phyloP scores from a whole-genome alignment of 2,113 vertebrate genomes.

The Limanda limanda region DNA sequence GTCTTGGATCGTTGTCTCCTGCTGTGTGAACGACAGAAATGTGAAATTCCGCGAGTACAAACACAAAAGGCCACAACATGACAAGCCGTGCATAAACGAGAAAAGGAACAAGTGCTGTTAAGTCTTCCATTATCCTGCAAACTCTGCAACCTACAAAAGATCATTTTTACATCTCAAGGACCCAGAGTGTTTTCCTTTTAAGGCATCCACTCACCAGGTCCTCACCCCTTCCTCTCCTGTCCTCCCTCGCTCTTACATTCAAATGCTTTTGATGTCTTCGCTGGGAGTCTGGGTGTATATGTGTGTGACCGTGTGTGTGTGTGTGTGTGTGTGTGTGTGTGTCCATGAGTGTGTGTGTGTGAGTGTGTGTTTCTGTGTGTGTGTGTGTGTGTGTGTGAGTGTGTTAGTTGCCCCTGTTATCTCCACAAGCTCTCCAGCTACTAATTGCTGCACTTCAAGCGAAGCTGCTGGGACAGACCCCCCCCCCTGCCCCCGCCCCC shows the following conservation, averaged over 20 bases:
- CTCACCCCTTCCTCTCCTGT: slow-evolving; percentile 29
- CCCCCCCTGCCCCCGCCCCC: slow-evolving; percentile 9
- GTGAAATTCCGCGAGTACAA: slow-evolving; percentile 40
- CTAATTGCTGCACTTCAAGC: slow-evolving; percentile 50
- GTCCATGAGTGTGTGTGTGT: no score
- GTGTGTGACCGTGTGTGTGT: not conserved
- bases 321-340: no score
- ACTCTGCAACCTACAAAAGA: slow-evolving; percentile 26
- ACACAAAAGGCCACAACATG: slow-evolving; percentile 32
- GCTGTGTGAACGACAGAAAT: slow-evolving; percentile 40
- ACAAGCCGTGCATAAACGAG: slow-evolving; percentile 18
- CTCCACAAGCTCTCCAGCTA: slow-evolving; percentile 49
- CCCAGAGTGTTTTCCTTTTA: slow-evolving; percentile 47
- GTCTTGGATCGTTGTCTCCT: slow-evolving; percentile 2
- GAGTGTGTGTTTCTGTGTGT: no score
- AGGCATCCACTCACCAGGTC: slow-evolving; percentile 49
- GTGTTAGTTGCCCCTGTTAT: slow-evolving; percentile 30
- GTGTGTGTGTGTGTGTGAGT: no score
- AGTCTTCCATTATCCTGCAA: slow-evolving; percentile 47
- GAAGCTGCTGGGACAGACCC: slow-evolving; percentile 22
- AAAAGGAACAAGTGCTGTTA: slow-evolving; percentile 38
- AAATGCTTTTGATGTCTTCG: slow-evolving; percentile 59
- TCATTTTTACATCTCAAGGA: slow-evolving; percentile 54
- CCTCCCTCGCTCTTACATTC: slow-evolving; percentile 26
- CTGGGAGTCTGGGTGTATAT: slow-evolving; percentile 16